Evolutionary conservation across 2,797 vertebrate species (phyloP).

Genomic region (Sebastolobus alascanus): DNA sequence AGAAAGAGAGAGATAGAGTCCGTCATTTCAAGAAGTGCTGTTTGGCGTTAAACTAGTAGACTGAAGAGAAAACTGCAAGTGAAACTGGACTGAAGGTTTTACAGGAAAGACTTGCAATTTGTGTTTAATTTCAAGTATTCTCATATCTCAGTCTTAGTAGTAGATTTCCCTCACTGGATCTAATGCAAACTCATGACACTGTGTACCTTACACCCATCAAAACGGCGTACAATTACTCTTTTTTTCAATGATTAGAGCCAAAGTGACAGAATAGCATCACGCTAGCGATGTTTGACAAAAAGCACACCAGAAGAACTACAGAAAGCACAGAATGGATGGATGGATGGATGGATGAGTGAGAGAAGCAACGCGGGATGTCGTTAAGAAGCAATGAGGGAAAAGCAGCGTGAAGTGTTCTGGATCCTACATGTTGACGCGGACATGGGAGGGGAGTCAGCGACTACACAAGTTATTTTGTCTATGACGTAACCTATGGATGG

Average conservation of each 20-base stretch:
- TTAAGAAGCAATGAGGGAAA: slow-evolving; percentile 28
- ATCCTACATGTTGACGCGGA: slow-evolving; percentile 77
- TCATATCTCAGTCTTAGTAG: not conserved
- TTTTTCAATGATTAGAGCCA: not conserved
- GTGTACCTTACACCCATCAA: slow-evolving; percentile 7
- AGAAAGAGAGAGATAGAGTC: not conserved
- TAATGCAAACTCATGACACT: not conserved
- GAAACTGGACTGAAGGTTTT: not conserved
- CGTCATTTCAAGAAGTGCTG: slow-evolving; percentile 7
- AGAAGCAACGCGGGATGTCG: slow-evolving; percentile 43
- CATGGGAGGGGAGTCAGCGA: slow-evolving; percentile 22
- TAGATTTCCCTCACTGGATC: not conserved
- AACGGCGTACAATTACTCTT: not conserved
- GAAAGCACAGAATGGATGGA: slow-evolving; percentile 55
- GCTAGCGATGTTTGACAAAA: slow-evolving; percentile 29
- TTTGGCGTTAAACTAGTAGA: not conserved
- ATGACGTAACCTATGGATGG: slow-evolving; percentile 6
- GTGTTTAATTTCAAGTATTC: not conserved
- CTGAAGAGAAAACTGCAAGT: slow-evolving; percentile 10
- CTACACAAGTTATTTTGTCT: slow-evolving; percentile 47
- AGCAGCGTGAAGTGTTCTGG: slow-evolving; percentile 75
- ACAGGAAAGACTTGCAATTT: not conserved
- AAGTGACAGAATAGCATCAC: slow-evolving; percentile 16
- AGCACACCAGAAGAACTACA: slow-evolving; percentile 50
- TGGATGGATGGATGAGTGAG: slow-evolving; percentile 15